Evolutionary conservation across 2,888 invertebrate genomes (phyloP), one percentile per base, ranked within the genome.

Genomic region (Lycocerus yunnanus): DNA sequence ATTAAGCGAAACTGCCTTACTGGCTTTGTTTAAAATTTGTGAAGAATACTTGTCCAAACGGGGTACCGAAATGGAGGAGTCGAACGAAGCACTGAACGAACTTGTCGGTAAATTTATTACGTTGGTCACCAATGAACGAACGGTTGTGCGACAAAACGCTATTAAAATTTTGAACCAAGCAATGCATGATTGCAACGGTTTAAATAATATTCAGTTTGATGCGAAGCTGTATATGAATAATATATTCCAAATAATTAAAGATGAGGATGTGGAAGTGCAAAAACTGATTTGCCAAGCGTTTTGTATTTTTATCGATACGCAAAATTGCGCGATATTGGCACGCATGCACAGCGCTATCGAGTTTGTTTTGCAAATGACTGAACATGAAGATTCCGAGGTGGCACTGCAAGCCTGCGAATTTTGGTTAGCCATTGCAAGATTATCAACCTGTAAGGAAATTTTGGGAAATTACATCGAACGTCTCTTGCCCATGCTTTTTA

Each of bases 321-420:
- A 97, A 82, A 93, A 99, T 88, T 98, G 98, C 84, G 91, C 96
- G 81, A 90, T 99, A 66, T 92, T 97, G 84, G 97, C 98, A n/a
- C 97, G 98, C 85, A 93, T 99, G 90, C 94, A 96, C 83, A 95
- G 95, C 87, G 97, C 99, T 75, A 97, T 99, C 84, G 97, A 98
- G 92, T 99, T 98, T 86, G 97, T 99, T 94, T 88, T 99, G 83
- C 89, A 95, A 85, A 92, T 98, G 79, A 98, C 98, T 72, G 96
- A 97, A 90, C 95, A 96, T 86, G 89, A 92, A 5, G 97, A 99
- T 85, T 95, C 96, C 84, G 94, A 94, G 73, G 97, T 99, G 16
- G 97, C 99, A 0, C 88, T 99, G 78, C 99, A 99, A 88, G 99
- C 99, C 0, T 99, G 99, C 83, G 99, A 99, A 87, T 99, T 99